Evolutionary conservation across 2,888 invertebrate species (phyloP).

Genomic region (Epicampocera succincta): DNA sequence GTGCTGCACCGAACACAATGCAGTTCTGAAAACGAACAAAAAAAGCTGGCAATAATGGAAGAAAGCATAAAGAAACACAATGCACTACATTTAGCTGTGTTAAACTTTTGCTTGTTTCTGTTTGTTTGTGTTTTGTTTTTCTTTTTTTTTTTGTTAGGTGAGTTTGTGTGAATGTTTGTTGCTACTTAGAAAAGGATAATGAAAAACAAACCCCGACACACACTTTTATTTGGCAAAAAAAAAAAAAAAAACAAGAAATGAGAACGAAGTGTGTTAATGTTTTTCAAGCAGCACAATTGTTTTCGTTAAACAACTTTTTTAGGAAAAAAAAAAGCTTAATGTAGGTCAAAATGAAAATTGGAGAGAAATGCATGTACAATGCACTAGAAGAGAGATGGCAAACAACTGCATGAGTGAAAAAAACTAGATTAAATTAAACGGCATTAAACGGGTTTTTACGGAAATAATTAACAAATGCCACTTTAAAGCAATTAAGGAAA

Average conservation of each 20-base stretch:
- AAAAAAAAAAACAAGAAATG: too few relatives aligned
- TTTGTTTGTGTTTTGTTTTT: conserved; percentile 1
- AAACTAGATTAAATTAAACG: conserved; percentile 39
- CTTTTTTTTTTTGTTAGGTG: background rate
- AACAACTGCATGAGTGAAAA: background rate
- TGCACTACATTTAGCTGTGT: conserved; percentile 19
- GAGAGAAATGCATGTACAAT: conserved; percentile 13
- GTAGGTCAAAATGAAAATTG: conserved; percentile 50
- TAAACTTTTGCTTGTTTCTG: conserved; percentile 50
- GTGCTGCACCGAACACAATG: conserved; percentile 18
- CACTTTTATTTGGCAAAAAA: background rate
- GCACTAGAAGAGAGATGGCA: background rate
- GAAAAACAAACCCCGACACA: conserved; percentile 26
- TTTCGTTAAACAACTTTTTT: conserved; percentile 25
- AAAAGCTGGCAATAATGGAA: background rate
- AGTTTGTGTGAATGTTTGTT: background rate
- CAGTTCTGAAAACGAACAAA: background rate
- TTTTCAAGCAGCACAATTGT: conserved; percentile 24
- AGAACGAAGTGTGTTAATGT: conserved; percentile 37
- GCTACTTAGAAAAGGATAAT: conserved; percentile 23
- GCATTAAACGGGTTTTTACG: conserved; percentile 24
- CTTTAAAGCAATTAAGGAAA: conserved; percentile 11
- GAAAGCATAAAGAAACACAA: background rate
- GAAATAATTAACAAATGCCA: conserved; percentile 19
- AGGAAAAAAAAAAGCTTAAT: conserved; percentile 7